Conservation (phyloP, 2,888 invertebrate species). For the Seira sanloemensis region DNA sequence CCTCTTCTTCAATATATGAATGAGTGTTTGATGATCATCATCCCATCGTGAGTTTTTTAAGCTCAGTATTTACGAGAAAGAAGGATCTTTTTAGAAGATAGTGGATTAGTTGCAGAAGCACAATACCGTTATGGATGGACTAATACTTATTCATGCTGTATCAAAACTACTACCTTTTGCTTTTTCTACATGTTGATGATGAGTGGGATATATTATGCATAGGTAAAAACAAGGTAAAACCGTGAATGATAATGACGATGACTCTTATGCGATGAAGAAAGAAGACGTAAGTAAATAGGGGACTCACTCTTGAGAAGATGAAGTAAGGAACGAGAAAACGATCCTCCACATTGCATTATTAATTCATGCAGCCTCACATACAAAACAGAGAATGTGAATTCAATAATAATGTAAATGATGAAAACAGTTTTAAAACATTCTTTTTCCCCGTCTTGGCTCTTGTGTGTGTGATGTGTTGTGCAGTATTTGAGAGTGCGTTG, state of each 20-base stretch:
- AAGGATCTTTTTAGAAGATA: not conserved
- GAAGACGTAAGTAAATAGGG: too few species aligned
- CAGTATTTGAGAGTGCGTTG: not conserved
- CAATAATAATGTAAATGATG: constrained; percentile 11
- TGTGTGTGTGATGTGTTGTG: not conserved
- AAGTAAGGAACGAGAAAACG: not conserved
- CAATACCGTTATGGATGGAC: constrained; percentile 42
- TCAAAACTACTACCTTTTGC: not conserved
- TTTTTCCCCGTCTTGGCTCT: not conserved
- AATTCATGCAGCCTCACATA: not conserved
- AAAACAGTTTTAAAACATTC: not conserved
- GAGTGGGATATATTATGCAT: not conserved
- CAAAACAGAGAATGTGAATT: not conserved
- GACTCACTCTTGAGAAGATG: not conserved
- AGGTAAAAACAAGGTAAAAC: too few species aligned
- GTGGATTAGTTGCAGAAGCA: constrained; percentile 10
- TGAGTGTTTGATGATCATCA: too few species aligned
- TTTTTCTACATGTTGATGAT: not conserved
- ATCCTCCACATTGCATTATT: not conserved
- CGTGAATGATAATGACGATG: too few species aligned
- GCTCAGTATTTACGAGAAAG: too few species aligned
- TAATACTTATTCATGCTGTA: not conserved
- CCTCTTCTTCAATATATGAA: not conserved
- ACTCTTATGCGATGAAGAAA: too few species aligned
- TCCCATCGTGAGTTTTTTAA: not conserved